phyloP scores from a whole-genome alignment of 1,140 invertebrate species.

The Armadillidium nasatum region DNA sequence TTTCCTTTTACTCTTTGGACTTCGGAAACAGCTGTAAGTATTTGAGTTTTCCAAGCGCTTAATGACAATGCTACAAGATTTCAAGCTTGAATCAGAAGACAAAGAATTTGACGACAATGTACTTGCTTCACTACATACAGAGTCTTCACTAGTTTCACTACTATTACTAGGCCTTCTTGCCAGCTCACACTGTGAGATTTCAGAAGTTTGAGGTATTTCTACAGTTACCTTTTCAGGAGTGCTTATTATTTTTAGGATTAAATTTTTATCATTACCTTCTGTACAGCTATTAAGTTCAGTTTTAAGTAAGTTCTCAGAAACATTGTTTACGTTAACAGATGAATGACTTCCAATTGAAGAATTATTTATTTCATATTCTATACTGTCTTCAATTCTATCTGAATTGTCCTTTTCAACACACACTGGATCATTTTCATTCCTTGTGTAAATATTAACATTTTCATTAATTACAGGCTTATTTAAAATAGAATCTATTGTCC shows the following conservation, averaged over 20 bases:
- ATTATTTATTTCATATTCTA: too few relatives aligned
- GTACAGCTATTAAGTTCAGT: too few relatives aligned
- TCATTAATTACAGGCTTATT: background rate
- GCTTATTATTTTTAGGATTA: too few relatives aligned
- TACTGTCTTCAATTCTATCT: too few relatives aligned
- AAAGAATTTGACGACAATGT: background rate
- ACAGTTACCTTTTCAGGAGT: too few relatives aligned
- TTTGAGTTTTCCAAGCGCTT: background rate
- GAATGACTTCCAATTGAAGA: too few relatives aligned
- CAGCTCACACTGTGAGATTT: background rate
- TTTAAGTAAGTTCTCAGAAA: too few relatives aligned
- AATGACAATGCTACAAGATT: constrained; percentile 6
- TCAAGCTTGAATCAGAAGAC: background rate
- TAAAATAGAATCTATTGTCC: constrained; percentile 1
- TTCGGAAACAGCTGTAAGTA: background rate
- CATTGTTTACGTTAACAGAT: too few relatives aligned
- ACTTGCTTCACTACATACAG: background rate
- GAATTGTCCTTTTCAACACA: background rate
- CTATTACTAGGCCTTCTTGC: background rate
- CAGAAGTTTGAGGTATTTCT: too few relatives aligned
- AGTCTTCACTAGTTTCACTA: constrained; percentile 1
- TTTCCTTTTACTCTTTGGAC: constrained; percentile 4
- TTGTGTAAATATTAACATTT: background rate
- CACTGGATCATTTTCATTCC: background rate
- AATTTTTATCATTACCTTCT: too few relatives aligned